phyloP scores from a whole-genome alignment of 2,113 vertebrate species.

The Rafetus swinhoei region DNA sequence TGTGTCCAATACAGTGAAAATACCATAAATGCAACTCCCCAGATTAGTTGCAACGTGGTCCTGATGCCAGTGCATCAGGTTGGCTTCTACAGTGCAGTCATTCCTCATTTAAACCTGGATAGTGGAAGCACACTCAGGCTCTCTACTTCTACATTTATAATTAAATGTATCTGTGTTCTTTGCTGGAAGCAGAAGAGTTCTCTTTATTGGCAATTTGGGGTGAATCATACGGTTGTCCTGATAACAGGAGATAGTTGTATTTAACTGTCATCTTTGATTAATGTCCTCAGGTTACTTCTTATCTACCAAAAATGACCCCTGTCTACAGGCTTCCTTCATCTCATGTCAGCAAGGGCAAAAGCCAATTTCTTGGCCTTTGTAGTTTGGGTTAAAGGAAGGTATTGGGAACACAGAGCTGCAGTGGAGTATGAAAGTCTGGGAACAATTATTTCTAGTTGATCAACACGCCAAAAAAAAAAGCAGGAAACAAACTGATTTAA shows the following conservation, averaged over 20 bases:
- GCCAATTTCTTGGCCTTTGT: slow-evolving; percentile 63
- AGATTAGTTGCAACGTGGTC: background rate
- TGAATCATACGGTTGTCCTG: slow-evolving; percentile 13
- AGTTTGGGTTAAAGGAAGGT: slow-evolving; percentile 28
- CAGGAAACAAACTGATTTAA: slow-evolving; percentile 50
- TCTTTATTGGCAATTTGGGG: background rate
- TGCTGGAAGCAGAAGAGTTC: slow-evolving; percentile 21
- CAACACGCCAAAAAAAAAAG: slow-evolving; percentile 9
- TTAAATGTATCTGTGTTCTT: slow-evolving; percentile 30
- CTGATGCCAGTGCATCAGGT: background rate
- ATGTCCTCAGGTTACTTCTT: background rate
- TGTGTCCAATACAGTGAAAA: background rate
- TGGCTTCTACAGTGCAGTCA: background rate
- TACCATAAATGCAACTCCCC: background rate
- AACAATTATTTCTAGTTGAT: slow-evolving; percentile 61
- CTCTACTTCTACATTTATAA: slow-evolving; percentile 33
- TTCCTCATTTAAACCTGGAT: background rate
- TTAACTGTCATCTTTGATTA: slow-evolving; percentile 41
- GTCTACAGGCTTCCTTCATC: slow-evolving; percentile 29
- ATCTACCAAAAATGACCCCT: background rate
- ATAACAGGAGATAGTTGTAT: background rate
- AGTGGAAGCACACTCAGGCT: background rate
- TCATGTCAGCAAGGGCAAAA: slow-evolving; percentile 42
- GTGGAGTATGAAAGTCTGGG: slow-evolving; percentile 30
- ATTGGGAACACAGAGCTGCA: slow-evolving; percentile 46